A percentile compares a stretch with the other conserved stretches of the same genome.
phyloP scores from a whole-genome alignment of 23 tunicate species.

The Trididemnum clinides region DNA sequence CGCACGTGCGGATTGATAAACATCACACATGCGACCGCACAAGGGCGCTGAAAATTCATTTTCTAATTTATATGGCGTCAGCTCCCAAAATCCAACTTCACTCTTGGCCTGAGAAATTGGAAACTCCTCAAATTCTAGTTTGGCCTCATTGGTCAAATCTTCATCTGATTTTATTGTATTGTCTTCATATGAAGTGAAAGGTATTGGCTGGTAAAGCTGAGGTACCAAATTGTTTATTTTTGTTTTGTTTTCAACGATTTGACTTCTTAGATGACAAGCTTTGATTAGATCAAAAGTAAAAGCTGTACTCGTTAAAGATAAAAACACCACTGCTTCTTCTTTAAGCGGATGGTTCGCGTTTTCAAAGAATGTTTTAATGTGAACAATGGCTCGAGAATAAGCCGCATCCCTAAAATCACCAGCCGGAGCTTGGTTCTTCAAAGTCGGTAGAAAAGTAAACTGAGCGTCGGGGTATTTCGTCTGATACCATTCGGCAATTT shows the following conservation, averaged over 20 bases:
- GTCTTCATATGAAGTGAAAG: slow-evolving; percentile 29
- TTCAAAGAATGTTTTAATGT: neutral
- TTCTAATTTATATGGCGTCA: neutral
- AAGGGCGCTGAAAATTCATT: slow-evolving; percentile 49
- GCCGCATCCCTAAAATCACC: neutral
- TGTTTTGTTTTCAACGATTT: neutral
- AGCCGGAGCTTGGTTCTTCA: neutral
- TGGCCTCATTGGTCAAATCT: neutral
- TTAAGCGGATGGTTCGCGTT: neutral
- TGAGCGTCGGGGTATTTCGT: slow-evolving; percentile 45
- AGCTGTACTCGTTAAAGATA: slow-evolving; percentile 23
- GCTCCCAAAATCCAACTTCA: slow-evolving; percentile 61
- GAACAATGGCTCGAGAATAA: slow-evolving; percentile 25
- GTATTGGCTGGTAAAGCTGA: slow-evolving; percentile 53
- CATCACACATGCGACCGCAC: slow-evolving; percentile 53
- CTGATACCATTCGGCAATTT: slow-evolving; percentile 62
- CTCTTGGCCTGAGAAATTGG: neutral
- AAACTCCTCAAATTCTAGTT: neutral
- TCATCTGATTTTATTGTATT: neutral
- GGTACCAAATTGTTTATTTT: neutral
- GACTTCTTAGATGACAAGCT: neutral
- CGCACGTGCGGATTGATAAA: neutral
- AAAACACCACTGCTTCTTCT: neutral
- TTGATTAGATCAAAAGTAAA: neutral
- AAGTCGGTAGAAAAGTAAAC: neutral